Conservation (phyloP, 2,888 invertebrate species). For the Heliconius ismenius region DNA sequence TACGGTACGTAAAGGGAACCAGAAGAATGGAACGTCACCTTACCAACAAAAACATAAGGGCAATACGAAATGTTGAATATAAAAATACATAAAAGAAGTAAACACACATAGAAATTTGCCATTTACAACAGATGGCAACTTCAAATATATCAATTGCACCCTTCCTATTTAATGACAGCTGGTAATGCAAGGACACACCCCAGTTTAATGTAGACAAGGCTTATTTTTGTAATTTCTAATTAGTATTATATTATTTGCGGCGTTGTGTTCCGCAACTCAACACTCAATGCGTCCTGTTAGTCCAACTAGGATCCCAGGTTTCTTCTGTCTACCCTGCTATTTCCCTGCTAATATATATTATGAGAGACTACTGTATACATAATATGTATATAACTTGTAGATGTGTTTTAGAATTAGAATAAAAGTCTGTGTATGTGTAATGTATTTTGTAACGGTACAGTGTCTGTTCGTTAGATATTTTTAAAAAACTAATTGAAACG, state of each 20-base stretch:
- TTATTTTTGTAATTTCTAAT: neutral
- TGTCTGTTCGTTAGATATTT: conserved; percentile 21
- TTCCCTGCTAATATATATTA: too few relatives aligned
- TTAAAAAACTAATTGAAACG: conserved; percentile 19
- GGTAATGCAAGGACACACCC: conserved; percentile 11
- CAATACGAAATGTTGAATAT: neutral
- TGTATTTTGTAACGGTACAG: conserved; percentile 22
- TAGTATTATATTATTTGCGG: neutral
- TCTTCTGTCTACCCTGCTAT: too few relatives aligned
- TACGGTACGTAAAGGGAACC: neutral
- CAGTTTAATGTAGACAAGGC: neutral
- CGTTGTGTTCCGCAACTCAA: too few relatives aligned
- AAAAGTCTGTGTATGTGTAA: conserved; percentile 17
- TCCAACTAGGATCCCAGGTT: too few relatives aligned
- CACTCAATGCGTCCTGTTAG: too few relatives aligned
- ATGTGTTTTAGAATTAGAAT: conserved; percentile 14
- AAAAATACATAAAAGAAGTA: conserved; percentile 3
- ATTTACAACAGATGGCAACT: conserved; percentile 4
- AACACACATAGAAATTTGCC: neutral
- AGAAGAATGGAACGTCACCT: neutral
- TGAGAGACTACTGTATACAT: neutral
- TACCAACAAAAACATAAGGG: too few relatives aligned
- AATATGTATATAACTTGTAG: neutral
- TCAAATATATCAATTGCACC: conserved; percentile 22
- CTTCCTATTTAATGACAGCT: conserved; percentile 12